phyloP scores from a whole-genome alignment of 2,888 invertebrate species.

The Laspeyria flexula region DNA sequence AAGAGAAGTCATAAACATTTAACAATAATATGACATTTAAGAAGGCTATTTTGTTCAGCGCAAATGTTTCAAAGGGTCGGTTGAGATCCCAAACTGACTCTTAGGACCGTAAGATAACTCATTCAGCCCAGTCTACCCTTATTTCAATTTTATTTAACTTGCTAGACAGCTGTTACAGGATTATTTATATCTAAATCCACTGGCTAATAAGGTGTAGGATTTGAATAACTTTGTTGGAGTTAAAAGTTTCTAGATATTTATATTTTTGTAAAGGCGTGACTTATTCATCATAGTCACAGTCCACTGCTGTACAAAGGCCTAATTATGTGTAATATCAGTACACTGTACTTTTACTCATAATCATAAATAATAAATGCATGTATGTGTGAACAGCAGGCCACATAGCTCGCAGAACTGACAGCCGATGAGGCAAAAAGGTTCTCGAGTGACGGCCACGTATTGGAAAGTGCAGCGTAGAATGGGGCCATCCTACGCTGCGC shows the following conservation, averaged over 20 bases:
- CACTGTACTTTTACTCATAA: too few relatives aligned
- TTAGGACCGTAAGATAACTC: constrained; percentile 15
- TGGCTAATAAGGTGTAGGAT: constrained; percentile 7
- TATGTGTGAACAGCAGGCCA: too few relatives aligned
- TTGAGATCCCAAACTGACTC: constrained; percentile 8
- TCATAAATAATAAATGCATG: too few relatives aligned
- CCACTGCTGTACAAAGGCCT: too few relatives aligned
- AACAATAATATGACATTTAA: constrained; percentile 19
- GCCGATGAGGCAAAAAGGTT: too few relatives aligned
- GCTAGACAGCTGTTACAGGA: constrained; percentile 11
- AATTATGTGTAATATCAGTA: too few relatives aligned
- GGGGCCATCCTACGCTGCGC: too few relatives aligned
- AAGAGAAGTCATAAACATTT: constrained; percentile 14
- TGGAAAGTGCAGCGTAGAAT: too few relatives aligned
- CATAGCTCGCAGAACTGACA: too few relatives aligned
- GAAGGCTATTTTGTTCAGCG: constrained; percentile 11
- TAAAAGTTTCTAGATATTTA: not conserved
- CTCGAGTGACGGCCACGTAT: too few relatives aligned
- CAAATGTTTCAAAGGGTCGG: constrained; percentile 16
- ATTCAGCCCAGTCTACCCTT: constrained; percentile 7
- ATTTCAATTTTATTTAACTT: constrained; percentile 16
- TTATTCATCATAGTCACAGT: too few relatives aligned
- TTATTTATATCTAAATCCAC: constrained; percentile 8
- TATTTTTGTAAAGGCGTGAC: too few relatives aligned
- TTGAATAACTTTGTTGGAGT: not conserved